Evolutionary conservation across 2,888 invertebrate genomes (phyloP).

Genomic region (Sipha maydis): DNA sequence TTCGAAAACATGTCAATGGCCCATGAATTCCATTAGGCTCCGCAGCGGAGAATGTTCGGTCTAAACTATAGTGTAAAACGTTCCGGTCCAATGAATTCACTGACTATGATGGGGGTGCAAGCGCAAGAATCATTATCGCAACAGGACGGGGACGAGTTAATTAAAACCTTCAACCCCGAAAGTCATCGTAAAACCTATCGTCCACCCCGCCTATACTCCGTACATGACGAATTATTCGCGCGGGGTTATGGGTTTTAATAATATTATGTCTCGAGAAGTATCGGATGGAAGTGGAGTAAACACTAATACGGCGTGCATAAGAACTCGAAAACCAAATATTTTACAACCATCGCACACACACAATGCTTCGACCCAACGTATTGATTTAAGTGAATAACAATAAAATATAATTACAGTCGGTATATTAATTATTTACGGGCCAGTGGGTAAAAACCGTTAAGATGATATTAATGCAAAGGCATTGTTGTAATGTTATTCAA

Average conservation of each 20-base stretch:
- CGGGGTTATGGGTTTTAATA: conserved; percentile 4
- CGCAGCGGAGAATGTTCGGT: not conserved
- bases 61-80: conserved; percentile 29
- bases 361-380: no score
- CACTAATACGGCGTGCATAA: no score
- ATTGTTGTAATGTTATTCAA: no score
- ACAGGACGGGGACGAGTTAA: conserved; percentile 29
- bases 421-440: no score
- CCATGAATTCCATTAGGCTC: not conserved
- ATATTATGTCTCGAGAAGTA: not conserved
- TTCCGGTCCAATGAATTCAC: conserved; percentile 27
- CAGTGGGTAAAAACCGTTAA: no score
- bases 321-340: no score
- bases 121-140: conserved; percentile 47
- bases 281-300: no score
- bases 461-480: no score
- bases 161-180: conserved; percentile 43
- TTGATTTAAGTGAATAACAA: no score
- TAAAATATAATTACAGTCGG: no score
- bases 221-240: conserved; percentile 1
- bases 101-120: conserved; percentile 18
- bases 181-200: not conserved
- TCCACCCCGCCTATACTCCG: not conserved
- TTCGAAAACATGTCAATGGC: conserved; percentile 27
- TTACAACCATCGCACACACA: no score